A percentile compares a stretch with the other conserved stretches of the same genome.
Evolutionary conservation across 2,888 invertebrate species (phyloP).

Genomic region (Stramonita haemastoma): DNA sequence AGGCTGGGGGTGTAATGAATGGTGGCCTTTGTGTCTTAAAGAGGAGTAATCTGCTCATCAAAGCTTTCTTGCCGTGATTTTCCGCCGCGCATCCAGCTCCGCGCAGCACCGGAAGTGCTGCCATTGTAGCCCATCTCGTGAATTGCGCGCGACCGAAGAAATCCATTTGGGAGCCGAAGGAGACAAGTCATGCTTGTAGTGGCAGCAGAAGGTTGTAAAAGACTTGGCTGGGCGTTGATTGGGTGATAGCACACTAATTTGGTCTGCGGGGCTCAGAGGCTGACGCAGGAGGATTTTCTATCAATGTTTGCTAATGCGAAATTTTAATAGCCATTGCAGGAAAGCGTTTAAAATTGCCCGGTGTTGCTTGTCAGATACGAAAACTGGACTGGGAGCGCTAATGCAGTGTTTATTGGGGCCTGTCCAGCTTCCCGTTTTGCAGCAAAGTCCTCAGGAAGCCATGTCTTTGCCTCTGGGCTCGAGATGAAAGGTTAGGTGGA

Average conservation of each 20-base stretch:
- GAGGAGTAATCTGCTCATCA: constrained; percentile 53
- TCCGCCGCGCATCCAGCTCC: constrained; percentile 47
- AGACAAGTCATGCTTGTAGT: constrained; percentile 32
- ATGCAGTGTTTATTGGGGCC: constrained; percentile 8
- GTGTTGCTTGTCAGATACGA: constrained; percentile 15
- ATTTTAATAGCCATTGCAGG: constrained; percentile 29
- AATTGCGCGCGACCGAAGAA: constrained; percentile 46
- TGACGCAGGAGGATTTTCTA: constrained; percentile 5
- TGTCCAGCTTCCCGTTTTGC: neutral
- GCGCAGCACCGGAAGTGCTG: constrained; percentile 47
- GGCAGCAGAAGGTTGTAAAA: constrained; percentile 25
- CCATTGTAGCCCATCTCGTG: constrained; percentile 39
- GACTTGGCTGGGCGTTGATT: constrained; percentile 8
- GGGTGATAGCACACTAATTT: constrained; percentile 36
- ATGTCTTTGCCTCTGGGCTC: neutral
- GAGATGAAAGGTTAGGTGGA: neutral
- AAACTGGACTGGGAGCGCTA: constrained; percentile 14
- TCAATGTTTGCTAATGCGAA: constrained; percentile 38
- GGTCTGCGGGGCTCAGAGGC: neutral
- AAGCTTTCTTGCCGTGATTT: constrained; percentile 50
- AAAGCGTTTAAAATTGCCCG: constrained; percentile 29
- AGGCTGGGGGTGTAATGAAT: constrained; percentile 42
- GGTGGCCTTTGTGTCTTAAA: constrained; percentile 48
- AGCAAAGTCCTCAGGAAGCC: neutral
- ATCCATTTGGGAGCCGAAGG: constrained; percentile 45